Percentiles rank a stretch among this genome's conserved stretches.
These are phyloP conservation scores for Nomada fucata DNA, from an alignment of 2,888 invertebrate species.

Conservation along the genomic window DNA sequence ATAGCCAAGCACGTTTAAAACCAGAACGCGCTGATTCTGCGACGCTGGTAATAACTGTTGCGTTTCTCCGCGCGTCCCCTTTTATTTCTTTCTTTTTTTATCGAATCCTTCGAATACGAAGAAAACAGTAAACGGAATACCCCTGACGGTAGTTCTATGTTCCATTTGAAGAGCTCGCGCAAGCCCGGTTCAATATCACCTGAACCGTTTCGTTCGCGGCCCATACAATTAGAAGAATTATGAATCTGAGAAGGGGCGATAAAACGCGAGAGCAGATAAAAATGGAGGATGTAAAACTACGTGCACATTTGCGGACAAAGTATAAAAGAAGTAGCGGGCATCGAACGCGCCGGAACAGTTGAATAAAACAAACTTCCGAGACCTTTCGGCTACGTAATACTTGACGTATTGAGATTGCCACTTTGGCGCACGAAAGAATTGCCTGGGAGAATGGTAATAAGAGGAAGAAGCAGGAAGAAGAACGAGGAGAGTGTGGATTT, in stretches of 20 bases:
- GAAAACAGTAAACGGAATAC: background rate
- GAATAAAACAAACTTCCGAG: background rate
- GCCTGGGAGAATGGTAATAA: background rate
- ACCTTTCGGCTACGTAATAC: background rate
- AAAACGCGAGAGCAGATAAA: no score
- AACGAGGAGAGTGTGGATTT: background rate
- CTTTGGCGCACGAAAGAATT: background rate
- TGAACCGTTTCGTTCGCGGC: no score
- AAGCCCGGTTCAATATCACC: background rate
- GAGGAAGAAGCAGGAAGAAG: background rate
- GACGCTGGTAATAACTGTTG: slow-evolving; percentile 33
- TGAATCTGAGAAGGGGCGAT: no score
- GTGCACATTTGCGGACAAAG: background rate
- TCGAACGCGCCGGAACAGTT: background rate
- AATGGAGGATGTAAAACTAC: background rate
- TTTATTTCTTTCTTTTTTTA: background rate
- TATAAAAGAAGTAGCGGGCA: background rate
- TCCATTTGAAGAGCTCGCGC: background rate
- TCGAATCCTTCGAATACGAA: background rate
- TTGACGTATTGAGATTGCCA: background rate
- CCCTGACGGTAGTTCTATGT: background rate
- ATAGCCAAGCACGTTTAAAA: slow-evolving; percentile 38
- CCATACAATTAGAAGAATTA: no score
- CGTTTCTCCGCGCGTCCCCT: background rate
- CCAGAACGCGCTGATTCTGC: slow-evolving; percentile 19